Conservation (phyloP, 2,888 invertebrate genomes). For the Sipha maydis region DNA sequence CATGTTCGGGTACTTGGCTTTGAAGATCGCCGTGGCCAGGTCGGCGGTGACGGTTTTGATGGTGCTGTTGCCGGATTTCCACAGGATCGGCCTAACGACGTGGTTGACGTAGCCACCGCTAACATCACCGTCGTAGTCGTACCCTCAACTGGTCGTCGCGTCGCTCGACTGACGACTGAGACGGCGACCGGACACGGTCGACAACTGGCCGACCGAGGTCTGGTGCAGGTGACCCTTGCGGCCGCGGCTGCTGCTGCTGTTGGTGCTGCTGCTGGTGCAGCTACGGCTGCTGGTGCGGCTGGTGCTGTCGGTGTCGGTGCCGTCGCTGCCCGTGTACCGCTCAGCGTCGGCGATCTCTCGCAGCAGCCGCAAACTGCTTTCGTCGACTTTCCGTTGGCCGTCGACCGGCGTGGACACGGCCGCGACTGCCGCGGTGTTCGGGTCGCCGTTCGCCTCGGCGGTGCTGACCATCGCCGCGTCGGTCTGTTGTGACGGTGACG, state of each 20-base stretch:
- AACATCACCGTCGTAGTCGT: neutral
- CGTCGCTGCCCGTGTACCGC: neutral
- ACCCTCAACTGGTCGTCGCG: neutral
- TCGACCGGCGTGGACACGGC: neutral
- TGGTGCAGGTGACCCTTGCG: neutral
- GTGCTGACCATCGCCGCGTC: neutral
- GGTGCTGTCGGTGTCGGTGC: neutral
- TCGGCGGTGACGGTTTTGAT: neutral
- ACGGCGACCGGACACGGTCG: neutral
- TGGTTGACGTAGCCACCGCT: neutral
- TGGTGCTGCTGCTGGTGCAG: neutral
- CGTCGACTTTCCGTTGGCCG: neutral
- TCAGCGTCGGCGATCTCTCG: neutral
- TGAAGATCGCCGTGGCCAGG: neutral
- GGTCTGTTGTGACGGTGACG: neutral
- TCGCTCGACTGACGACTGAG: neutral
- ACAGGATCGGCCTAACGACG: neutral
- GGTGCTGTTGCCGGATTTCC: neutral
- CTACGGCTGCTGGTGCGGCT: neutral
- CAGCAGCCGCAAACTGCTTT: neutral
- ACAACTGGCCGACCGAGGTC: neutral
- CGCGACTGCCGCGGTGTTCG: neutral
- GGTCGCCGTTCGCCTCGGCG: neutral
- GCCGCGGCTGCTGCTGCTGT: neutral
- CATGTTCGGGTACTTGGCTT: constrained; percentile 63